Percentiles rank a stretch among this genome's conserved stretches.
Conservation (phyloP, 2,797 vertebrate species). For the Rhinogobio ventralis region DNA sequence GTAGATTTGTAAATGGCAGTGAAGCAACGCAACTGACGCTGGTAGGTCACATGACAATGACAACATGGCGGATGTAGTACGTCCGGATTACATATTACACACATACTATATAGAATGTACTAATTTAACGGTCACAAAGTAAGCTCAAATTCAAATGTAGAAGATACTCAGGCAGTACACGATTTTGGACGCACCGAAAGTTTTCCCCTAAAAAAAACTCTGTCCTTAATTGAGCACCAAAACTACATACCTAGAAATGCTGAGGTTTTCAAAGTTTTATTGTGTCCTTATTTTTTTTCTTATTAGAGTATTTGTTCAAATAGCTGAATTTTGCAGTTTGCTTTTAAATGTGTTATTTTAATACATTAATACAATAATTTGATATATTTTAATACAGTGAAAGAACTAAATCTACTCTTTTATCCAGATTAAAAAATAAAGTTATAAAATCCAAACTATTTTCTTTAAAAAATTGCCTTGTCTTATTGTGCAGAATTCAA, state of each 20-base stretch:
- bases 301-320: neutral
- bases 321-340: neutral
- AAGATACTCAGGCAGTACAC: too few species aligned
- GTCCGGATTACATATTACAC: too few species aligned
- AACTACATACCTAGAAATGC: neutral
- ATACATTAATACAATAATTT: neutral
- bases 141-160: too few species aligned
- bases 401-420: neutral
- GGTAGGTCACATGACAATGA: too few species aligned
- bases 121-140: too few species aligned
- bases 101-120: too few species aligned
- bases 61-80: too few species aligned
- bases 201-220: constrained; percentile 35
- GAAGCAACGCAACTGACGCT: too few species aligned
- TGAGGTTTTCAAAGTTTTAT: neutral
- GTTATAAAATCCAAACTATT: neutral
- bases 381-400: neutral
- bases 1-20: too few species aligned
- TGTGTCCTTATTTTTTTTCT: neutral
- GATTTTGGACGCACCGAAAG: too few species aligned
- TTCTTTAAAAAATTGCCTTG: neutral
- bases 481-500: neutral
- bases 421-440: neutral
- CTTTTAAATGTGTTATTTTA: constrained; percentile 1
- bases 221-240: neutral